These are phyloP conservation scores for Polia nebulosa DNA, from an alignment of 2,888 invertebrate species.

Conservation along the genomic window DNA sequence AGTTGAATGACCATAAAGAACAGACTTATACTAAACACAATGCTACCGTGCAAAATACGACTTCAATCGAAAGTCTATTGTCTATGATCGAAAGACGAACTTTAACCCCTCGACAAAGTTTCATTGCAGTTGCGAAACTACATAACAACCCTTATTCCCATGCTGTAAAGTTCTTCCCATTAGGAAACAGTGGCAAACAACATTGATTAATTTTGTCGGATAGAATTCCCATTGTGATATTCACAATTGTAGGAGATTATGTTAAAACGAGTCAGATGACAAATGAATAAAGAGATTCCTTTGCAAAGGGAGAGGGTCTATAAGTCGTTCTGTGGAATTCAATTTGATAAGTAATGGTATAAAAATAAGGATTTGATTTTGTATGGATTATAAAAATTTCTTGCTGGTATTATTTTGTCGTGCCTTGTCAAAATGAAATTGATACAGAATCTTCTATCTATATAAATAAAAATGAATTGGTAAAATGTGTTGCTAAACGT, in stretches of 20 bases:
- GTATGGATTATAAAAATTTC: background rate
- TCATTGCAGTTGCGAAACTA: background rate
- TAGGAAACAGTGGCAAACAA: background rate
- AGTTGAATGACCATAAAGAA: slow-evolving; percentile 59
- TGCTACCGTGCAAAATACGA: slow-evolving; percentile 65
- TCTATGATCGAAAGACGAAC: slow-evolving; percentile 49
- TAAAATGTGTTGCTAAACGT: too few species aligned
- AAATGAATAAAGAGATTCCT: slow-evolving; percentile 64
- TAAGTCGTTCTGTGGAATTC: slow-evolving; percentile 19
- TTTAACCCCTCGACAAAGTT: slow-evolving; percentile 41
- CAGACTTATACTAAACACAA: slow-evolving; percentile 45
- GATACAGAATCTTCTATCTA: background rate
- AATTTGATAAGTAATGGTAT: slow-evolving; percentile 8
- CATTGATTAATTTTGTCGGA: slow-evolving; percentile 33
- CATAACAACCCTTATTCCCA: background rate
- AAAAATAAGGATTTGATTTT: slow-evolving; percentile 22
- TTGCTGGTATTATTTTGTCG: background rate
- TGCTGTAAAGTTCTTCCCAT: slow-evolving; percentile 1
- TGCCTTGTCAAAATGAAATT: background rate
- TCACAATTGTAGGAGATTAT: slow-evolving; percentile 61
- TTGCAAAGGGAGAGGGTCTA: slow-evolving; percentile 36
- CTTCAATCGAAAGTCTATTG: slow-evolving; percentile 60
- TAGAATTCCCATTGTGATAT: slow-evolving; percentile 59
- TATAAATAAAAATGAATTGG: too few species aligned
- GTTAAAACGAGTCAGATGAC: slow-evolving; percentile 62